These are phyloP conservation scores for Penaeus indicus DNA, from an alignment of 1,140 invertebrate genomes.

Conservation along the genomic window DNA sequence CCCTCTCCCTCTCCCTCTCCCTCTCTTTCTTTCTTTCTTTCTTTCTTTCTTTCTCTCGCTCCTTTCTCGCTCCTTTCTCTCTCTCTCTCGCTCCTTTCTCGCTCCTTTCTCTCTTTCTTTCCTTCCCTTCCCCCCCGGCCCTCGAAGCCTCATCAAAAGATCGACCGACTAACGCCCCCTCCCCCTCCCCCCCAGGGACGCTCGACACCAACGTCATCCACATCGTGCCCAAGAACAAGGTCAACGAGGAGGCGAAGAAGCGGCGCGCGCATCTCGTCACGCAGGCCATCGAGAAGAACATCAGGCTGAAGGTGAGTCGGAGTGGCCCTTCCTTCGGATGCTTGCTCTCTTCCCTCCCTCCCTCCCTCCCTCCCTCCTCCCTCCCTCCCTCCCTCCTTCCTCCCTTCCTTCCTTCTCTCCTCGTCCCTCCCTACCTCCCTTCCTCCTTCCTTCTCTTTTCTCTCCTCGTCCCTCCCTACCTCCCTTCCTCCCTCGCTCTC, in stretches of 20 bases:
- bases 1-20: neutral
- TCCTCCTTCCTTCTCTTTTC: too few species aligned
- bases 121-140: neutral
- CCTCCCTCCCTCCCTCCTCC: neutral
- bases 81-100: too few species aligned
- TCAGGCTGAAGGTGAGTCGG: conserved; percentile 76
- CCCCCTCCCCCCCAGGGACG: conserved; percentile 69
- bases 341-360: neutral
- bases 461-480: neutral
- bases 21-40: neutral
- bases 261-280: conserved; percentile 66
- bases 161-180: neutral
- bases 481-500: neutral
- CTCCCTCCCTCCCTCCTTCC: neutral
- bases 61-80: neutral
- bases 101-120: too few species aligned
- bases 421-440: neutral
- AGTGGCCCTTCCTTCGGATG: neutral
- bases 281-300: conserved; percentile 83
- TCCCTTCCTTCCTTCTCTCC: neutral
- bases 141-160: neutral
- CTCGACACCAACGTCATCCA: conserved; percentile 74
- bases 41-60: neutral
- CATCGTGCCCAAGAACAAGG: conserved; percentile 76
- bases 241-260: conserved; percentile 64